These are phyloP conservation scores for Tor tambroides DNA, from an alignment of 2,113 vertebrate genomes.

Conservation along the genomic window DNA sequence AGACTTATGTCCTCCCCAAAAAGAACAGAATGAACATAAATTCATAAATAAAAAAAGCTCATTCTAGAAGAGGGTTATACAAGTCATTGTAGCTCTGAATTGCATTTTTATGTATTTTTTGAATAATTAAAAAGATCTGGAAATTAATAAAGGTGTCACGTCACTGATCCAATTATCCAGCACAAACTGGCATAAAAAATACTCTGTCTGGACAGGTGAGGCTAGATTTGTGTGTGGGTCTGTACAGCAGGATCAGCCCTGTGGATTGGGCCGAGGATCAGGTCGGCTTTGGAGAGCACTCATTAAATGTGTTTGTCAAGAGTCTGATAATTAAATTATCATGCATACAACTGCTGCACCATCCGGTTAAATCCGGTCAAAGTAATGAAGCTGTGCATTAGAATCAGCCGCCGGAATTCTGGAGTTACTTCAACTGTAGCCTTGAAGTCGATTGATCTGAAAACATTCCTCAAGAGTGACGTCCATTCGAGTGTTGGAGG, in stretches of 20 bases:
- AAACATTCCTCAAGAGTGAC: not conserved
- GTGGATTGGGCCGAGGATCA: slow-evolving; percentile 68
- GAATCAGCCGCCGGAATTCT: not conserved
- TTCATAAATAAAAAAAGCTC: not conserved
- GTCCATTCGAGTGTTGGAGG: not conserved
- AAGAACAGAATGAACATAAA: not conserved
- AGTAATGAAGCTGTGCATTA: slow-evolving; percentile 23
- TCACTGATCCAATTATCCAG: slow-evolving; percentile 21
- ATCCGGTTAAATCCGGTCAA: slow-evolving; percentile 37
- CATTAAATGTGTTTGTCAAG: slow-evolving; percentile 70
- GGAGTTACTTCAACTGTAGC: not conserved
- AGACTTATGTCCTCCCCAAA: not conserved
- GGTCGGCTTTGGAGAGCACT: slow-evolving; percentile 74
- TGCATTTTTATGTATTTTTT: not conserved
- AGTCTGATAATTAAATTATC: slow-evolving; percentile 77
- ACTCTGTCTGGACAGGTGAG: not conserved
- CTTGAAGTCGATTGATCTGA: slow-evolving; percentile 23
- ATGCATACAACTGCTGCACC: slow-evolving; percentile 61
- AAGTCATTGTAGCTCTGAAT: not conserved
- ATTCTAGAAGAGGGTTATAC: not conserved
- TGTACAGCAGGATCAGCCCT: slow-evolving; percentile 2
- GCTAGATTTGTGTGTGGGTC: slow-evolving; percentile 3
- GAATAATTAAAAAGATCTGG: not conserved
- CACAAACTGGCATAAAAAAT: not conserved
- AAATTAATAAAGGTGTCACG: not conserved